phyloP scores from a whole-genome alignment of 2,797 vertebrate genomes.

The Siniperca undulata region DNA sequence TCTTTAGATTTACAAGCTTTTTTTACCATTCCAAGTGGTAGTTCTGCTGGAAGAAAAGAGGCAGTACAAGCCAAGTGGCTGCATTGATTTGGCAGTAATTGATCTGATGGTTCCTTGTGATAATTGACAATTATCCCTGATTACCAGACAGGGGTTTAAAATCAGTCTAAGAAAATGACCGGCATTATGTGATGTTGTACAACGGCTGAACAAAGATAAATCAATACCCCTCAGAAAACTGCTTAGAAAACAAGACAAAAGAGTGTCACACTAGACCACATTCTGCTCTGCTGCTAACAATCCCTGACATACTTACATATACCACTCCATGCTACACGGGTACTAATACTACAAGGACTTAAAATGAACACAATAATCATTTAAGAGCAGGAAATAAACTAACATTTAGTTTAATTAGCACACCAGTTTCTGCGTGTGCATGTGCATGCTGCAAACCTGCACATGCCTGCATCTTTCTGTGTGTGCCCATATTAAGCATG shows the following conservation, averaged over 20 bases:
- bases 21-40: slow-evolving; percentile 66
- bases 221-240: slow-evolving; percentile 81
- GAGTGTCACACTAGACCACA: slow-evolving; percentile 65
- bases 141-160: slow-evolving; percentile 88
- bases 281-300: slow-evolving; percentile 60
- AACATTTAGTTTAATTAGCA: slow-evolving; percentile 14
- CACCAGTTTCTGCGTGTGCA: slow-evolving; percentile 22
- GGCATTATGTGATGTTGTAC: slow-evolving; percentile 87
- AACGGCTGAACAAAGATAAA: slow-evolving; percentile 86
- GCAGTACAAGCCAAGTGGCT: slow-evolving; percentile 77
- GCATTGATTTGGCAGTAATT: slow-evolving; percentile 88
- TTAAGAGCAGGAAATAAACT: slow-evolving; percentile 45
- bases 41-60: slow-evolving; percentile 69
- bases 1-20: slow-evolving; percentile 65
- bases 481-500: slow-evolving; percentile 32
- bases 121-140: slow-evolving; percentile 92
- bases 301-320: slow-evolving; percentile 25
- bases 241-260: slow-evolving; percentile 81
- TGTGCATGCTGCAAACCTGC: neutral
- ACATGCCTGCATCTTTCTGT: slow-evolving; percentile 12
- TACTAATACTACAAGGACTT: slow-evolving; percentile 15
- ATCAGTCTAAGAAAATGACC: slow-evolving; percentile 87
- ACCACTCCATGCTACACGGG: slow-evolving; percentile 14
- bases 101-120: slow-evolving; percentile 90
- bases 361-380: slow-evolving; percentile 36